Percentiles rank a stretch among this genome's conserved stretches.
Evolutionary conservation across 2,888 invertebrate species (phyloP).

Genomic region (Cylindroiulus punctatus): DNA sequence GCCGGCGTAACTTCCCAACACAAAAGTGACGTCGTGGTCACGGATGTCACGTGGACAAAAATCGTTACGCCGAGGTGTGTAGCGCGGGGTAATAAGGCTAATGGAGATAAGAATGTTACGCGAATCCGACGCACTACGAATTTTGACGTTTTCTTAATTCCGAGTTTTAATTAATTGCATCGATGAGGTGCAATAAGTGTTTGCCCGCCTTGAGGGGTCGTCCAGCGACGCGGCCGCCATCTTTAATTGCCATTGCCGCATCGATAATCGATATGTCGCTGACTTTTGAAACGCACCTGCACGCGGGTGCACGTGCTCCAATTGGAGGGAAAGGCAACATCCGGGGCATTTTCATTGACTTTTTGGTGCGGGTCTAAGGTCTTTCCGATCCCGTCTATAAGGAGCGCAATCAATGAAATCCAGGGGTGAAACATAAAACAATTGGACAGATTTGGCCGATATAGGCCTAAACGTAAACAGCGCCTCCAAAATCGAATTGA

Average conservation of each 20-base stretch:
- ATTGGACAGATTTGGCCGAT: not conserved
- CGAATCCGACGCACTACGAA: too few species aligned
- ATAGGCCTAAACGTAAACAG: not conserved
- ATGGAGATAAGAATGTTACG: not conserved
- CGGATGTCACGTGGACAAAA: conserved; percentile 23
- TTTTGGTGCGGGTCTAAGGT: conserved; percentile 34
- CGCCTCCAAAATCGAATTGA: not conserved
- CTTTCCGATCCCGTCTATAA: conserved; percentile 4
- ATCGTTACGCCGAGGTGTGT: not conserved
- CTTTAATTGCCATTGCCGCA: not conserved
- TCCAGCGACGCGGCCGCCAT: not conserved
- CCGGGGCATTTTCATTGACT: conserved; percentile 12
- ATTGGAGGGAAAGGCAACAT: conserved; percentile 20
- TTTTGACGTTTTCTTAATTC: not conserved
- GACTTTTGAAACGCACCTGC: conserved; percentile 23
- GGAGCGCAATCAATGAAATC: conserved; percentile 42
- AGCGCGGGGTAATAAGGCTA: not conserved
- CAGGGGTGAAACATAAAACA: not conserved
- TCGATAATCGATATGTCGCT: conserved; percentile 42
- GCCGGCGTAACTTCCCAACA: not conserved
- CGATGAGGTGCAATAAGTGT: not conserved
- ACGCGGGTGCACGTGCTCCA: conserved; percentile 22
- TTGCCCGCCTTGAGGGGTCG: not conserved
- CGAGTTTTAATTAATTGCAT: not conserved
- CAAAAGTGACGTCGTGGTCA: conserved; percentile 16